phyloP scores from a whole-genome alignment of 2,888 invertebrate species.

The Netelia fuscicornis region DNA sequence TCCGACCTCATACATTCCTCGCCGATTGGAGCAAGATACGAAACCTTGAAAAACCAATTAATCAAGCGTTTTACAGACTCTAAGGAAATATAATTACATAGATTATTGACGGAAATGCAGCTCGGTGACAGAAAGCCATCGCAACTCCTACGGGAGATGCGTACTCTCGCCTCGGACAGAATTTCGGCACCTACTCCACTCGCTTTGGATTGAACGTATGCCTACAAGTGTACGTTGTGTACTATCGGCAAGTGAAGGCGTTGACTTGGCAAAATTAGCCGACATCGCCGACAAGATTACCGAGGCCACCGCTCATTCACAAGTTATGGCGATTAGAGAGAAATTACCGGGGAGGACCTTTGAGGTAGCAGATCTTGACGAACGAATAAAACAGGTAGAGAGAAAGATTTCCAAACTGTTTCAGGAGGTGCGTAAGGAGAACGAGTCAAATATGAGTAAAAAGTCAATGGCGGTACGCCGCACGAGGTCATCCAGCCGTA shows the following conservation, averaged over 20 bases:
- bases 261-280: slow-evolving; percentile 44
- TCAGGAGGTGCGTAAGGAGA: background rate
- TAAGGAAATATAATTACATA: slow-evolving; percentile 52
- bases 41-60: slow-evolving; percentile 57
- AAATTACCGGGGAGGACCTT: background rate
- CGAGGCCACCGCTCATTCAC: slow-evolving; percentile 36
- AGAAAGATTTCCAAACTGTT: background rate
- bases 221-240: slow-evolving; percentile 43
- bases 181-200: slow-evolving; percentile 46
- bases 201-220: slow-evolving; percentile 64
- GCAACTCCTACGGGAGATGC: slow-evolving; percentile 68
- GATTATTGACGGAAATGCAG: slow-evolving; percentile 63
- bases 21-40: slow-evolving; percentile 58
- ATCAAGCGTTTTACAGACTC: slow-evolving; percentile 65
- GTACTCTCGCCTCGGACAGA: slow-evolving; percentile 52
- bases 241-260: slow-evolving; percentile 38
- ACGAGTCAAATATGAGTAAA: background rate
- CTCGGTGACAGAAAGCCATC: slow-evolving; percentile 69
- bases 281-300: slow-evolving; percentile 57
- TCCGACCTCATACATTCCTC: slow-evolving; percentile 64
- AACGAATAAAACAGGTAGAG: background rate
- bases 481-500: background rate
- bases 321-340: slow-evolving; percentile 49
- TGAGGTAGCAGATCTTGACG: background rate
- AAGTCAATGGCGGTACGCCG: slow-evolving; percentile 17